Base-by-base conservation (phyloP, 2,797 vertebrate species). In the Anas georgica region DNA sequence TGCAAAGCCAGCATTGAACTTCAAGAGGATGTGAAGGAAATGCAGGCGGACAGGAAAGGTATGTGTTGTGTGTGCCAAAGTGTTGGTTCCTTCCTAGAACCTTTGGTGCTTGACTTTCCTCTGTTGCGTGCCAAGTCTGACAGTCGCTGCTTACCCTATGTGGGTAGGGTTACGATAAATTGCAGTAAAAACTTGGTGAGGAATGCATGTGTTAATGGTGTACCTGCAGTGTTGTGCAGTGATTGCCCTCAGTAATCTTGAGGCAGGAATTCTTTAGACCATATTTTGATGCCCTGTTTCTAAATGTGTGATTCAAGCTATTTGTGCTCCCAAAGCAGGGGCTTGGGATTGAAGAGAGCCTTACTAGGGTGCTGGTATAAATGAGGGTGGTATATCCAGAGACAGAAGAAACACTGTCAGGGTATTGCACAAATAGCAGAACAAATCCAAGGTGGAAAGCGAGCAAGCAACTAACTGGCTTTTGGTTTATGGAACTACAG, bases 21-120 rank as follows among this genome's bases (percentile, higher is more conserved):
- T 63, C 99, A 99, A 83, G 99, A 99, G 93, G 99, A 99, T 60
- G 99, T 99, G 46, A 98, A 98, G 76, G 99, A 99, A 91, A 98
- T 99, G 90, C 98, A 98, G 76, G 98, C 88, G 0, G 97, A 99
- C 88, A 98, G 98, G 94, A 98, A 98, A 98, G 99, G 99, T 99
- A 95, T 0, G 94, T 94, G 59, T 60, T 31, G 4, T 28, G 28
- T 67, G 28, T 0, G 0, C 63, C 58, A 41, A 20, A 41, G 60
- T 0, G 0, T 6, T 14, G 28, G 20, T 26, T 39, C 33, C 25
- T 86, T 43, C 29, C 0, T 0, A 45, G 69, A 82, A 55, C 66
- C 41, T 41, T 46, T 83, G 62, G 10, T 81, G 31, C 37, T 29
- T 74, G 54, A 3, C 45, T 79, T 52, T 4, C 12, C 46, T 69